Base-by-base conservation (phyloP, 92 coral and sea anemone species). In the Epizoanthus scotinus region DNA sequence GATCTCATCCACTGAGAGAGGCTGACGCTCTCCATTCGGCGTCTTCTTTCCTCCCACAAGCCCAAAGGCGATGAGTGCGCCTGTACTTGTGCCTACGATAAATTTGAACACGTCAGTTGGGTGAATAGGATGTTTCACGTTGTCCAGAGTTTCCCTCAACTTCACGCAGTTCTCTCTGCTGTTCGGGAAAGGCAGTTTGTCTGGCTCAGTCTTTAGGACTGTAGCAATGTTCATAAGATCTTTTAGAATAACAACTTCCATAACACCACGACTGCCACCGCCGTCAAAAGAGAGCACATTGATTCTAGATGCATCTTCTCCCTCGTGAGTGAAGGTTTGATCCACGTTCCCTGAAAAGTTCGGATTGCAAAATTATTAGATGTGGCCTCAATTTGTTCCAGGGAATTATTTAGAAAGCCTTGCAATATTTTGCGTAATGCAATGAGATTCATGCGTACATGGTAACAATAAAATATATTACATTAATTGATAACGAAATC, bases 51-150 rank as follows among this genome's bases (percentile, higher is more conserved):
- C 85, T 24, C 85, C 85, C 1, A 81, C 78, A 18, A 81, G 57
- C 5, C 85, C 85, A 54, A 81, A 81, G 6, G 85, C 85, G 70
- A 81, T 81, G 12, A 81, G 81, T 8, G 85, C 70, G 6, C 85
- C 85, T 0, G 77, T 57, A 67, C 85, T 69, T 12, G 85, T 81
- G 44, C 85, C 85, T 10, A 81, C 85, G 14, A 81, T 81, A 8
- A 67, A 52, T 22, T 81, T 47, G 53, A 52, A 81, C 0, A 67
- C 79, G 0, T 81, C 85, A 25, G 85, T 81, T 31, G 85, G 85
- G 22, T 81, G 85, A 55, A 81, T 70, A 3, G 85, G 85, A 26
- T 81, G 17, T 7, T 53, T 53, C 17, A 53, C 78, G 4, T 55
- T 34, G 26, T 81, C 68, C 7, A 81, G 67, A 24, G 20, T 13